Percentiles rank a stretch among this genome's conserved stretches.
These are phyloP conservation scores for Dendropsophus ebraccatus DNA, from an alignment of 2,113 vertebrate genomes.

Conservation along the genomic window DNA sequence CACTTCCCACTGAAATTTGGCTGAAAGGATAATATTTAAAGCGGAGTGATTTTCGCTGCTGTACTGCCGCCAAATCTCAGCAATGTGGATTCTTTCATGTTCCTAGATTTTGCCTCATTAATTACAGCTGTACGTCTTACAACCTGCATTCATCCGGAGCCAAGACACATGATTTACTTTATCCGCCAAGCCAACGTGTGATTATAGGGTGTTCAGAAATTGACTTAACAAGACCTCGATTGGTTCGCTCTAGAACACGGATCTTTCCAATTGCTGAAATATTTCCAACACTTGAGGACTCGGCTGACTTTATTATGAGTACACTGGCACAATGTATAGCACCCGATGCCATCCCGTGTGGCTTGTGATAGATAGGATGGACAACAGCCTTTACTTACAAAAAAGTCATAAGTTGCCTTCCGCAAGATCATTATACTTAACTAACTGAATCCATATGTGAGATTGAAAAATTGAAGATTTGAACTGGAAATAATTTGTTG, in stretches of 20 bases:
- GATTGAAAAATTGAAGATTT: too few relatives aligned
- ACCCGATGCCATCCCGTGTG: not conserved
- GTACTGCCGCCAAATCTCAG: not conserved
- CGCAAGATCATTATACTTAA: too few relatives aligned
- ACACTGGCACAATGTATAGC: not conserved
- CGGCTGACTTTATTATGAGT: not conserved
- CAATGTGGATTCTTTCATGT: slow-evolving; percentile 28
- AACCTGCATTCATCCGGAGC: slow-evolving; percentile 6
- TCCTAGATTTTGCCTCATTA: slow-evolving; percentile 14
- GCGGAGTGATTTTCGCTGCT: slow-evolving; percentile 23
- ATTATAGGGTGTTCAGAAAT: slow-evolving; percentile 2
- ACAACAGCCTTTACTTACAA: not conserved
- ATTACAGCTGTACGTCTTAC: slow-evolving; percentile 5
- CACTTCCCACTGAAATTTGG: slow-evolving; percentile 20
- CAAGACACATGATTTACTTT: slow-evolving; percentile 23
- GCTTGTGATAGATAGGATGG: not conserved
- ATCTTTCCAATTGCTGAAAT: not conserved
- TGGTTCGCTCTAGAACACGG: not conserved
- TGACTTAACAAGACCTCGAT: slow-evolving; percentile 20
- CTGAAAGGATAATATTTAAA: slow-evolving; percentile 20
- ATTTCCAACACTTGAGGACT: not conserved
- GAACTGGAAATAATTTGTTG: too few relatives aligned
- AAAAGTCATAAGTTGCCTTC: too few relatives aligned
- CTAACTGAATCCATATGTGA: too few relatives aligned
- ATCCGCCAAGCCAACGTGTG: slow-evolving; percentile 11